These are phyloP conservation scores for Agrypnus murinus DNA, from an alignment of 2,888 invertebrate genomes.

Conservation along the genomic window DNA sequence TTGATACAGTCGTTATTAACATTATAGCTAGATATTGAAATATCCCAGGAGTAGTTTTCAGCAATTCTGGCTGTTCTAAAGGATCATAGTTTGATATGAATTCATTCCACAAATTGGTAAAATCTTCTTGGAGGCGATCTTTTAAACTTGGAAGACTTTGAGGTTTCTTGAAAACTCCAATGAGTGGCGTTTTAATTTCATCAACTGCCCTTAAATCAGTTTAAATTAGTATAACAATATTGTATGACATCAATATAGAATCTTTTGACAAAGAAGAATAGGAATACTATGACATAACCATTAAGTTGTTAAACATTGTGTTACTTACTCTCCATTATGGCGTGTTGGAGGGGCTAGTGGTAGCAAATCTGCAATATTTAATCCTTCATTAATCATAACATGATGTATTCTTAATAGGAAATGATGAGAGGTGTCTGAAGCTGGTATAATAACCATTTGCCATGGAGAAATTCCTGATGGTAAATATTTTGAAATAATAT, in stretches of 20 bases:
- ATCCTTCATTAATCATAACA: constrained; percentile 81
- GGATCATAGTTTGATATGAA: constrained; percentile 87
- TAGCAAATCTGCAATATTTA: constrained; percentile 85
- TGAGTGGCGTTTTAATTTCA: constrained; percentile 70
- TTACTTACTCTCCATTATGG: constrained; percentile 62
- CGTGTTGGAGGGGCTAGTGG: constrained; percentile 73
- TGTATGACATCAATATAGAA: background rate
- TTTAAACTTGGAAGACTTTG: constrained; percentile 79
- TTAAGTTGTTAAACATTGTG: too few species aligned
- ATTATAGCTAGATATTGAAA: constrained; percentile 78
- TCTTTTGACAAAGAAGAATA: background rate
- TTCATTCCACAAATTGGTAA: constrained; percentile 87
- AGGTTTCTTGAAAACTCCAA: constrained; percentile 76
- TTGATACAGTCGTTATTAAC: constrained; percentile 79
- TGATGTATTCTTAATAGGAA: constrained; percentile 85
- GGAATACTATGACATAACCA: too few species aligned
- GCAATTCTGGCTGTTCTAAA: constrained; percentile 79
- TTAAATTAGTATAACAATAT: constrained; percentile 26
- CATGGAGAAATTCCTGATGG: constrained; percentile 84
- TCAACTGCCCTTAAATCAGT: constrained; percentile 46
- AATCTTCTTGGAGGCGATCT: constrained; percentile 79
- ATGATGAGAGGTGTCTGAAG: constrained; percentile 77
- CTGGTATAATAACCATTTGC: constrained; percentile 85
- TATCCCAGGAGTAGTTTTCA: constrained; percentile 76
- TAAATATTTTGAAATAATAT: constrained; percentile 85